These are phyloP conservation scores for Diabrotica virgifera DNA, from an alignment of 1,140 invertebrate genomes.

Conservation along the genomic window DNA sequence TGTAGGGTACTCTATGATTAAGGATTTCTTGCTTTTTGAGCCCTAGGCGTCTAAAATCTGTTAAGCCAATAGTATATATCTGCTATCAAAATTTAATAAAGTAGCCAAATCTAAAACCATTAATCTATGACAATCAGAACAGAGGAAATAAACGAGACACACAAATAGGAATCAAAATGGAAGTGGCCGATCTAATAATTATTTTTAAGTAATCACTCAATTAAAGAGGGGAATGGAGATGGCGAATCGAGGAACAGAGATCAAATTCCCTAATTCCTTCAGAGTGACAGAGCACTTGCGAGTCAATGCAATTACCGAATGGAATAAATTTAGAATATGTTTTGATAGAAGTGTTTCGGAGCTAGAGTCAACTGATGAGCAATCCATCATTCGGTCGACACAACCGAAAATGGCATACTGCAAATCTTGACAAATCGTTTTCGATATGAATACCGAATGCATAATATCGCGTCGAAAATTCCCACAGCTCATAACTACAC, in stretches of 20 bases:
- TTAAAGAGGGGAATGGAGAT: constrained; percentile 23
- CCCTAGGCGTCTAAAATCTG: too few relatives aligned
- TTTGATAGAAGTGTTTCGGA: constrained; percentile 40
- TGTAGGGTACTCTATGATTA: too few relatives aligned
- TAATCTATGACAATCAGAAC: too few relatives aligned
- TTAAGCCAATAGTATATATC: too few relatives aligned
- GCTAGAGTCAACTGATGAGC: constrained; percentile 35
- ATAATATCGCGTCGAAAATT: constrained; percentile 23
- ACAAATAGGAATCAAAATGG: constrained; percentile 22
- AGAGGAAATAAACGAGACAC: constrained; percentile 18
- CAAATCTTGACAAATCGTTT: constrained; percentile 46
- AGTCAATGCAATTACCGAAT: constrained; percentile 39
- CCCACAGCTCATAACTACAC: constrained; percentile 3
- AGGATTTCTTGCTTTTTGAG: too few relatives aligned
- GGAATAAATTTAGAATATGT: constrained; percentile 41
- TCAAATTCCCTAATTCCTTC: constrained; percentile 11
- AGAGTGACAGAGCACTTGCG: constrained; percentile 31
- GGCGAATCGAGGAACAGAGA: constrained; percentile 19
- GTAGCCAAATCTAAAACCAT: too few relatives aligned
- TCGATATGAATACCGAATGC: constrained; percentile 40
- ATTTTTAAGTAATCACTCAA: constrained; percentile 30
- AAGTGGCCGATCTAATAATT: constrained; percentile 29
- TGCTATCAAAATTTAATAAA: too few relatives aligned
- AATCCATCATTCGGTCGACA: constrained; percentile 38
- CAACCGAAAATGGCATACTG: constrained; percentile 30